These are phyloP conservation scores for Drosophila mercatorum DNA, from an alignment of 2,888 invertebrate species.

Conservation along the genomic window DNA sequence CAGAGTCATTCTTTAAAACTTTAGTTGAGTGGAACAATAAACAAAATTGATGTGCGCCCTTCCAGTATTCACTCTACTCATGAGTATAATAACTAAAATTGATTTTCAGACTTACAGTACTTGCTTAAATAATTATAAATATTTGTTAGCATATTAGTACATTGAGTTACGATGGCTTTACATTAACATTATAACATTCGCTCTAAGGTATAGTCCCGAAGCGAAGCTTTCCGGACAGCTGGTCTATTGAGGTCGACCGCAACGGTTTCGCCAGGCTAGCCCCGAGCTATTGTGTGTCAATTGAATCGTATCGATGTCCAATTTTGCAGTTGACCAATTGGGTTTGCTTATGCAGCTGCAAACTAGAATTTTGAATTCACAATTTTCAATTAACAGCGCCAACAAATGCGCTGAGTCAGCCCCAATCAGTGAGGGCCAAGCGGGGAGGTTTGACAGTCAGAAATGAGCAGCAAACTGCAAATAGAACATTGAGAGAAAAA, in stretches of 20 bases:
- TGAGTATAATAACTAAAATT: background rate
- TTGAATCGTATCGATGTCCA: slow-evolving; percentile 24
- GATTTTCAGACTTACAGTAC: background rate
- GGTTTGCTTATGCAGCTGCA: slow-evolving; percentile 52
- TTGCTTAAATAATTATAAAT: background rate
- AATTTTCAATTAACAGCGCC: slow-evolving; percentile 68
- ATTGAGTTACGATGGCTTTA: too few species aligned
- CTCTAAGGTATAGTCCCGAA: too few species aligned
- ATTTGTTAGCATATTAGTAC: too few species aligned
- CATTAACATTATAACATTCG: background rate
- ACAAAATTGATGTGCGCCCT: too few species aligned
- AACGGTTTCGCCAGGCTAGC: slow-evolving; percentile 35
- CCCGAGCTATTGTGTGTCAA: slow-evolving; percentile 33
- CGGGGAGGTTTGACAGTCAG: slow-evolving; percentile 10
- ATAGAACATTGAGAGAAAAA: slow-evolving; percentile 44
- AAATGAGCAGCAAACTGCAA: slow-evolving; percentile 46
- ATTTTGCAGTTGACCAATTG: slow-evolving; percentile 33
- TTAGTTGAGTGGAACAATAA: too few species aligned
- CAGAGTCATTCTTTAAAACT: too few species aligned
- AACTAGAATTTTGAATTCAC: slow-evolving; percentile 69
- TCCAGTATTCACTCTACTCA: background rate
- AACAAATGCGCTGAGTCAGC: slow-evolving; percentile 64
- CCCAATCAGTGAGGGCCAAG: background rate
- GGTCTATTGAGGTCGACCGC: background rate
- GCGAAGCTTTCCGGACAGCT: background rate